phyloP scores from a whole-genome alignment of 2,797 vertebrate species.

The Acanthurus tractus region DNA sequence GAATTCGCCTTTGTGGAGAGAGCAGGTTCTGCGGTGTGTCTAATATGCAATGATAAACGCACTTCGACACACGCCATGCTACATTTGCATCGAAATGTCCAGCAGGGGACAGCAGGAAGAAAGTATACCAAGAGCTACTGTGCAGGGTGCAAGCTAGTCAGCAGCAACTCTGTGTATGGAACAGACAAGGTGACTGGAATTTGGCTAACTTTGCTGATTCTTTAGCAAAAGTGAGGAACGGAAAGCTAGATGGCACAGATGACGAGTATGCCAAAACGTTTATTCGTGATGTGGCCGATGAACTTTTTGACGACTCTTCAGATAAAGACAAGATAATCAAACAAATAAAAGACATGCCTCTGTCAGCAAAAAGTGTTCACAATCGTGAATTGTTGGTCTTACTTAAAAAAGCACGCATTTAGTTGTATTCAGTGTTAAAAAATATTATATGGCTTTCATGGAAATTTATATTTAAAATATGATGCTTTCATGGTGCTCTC shows the following conservation, averaged over 20 bases:
- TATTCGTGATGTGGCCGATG: neutral
- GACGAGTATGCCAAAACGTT: neutral
- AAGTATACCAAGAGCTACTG: neutral
- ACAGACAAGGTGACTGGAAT: neutral
- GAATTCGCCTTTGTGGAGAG: neutral
- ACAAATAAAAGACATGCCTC: constrained; percentile 55
- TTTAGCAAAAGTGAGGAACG: neutral
- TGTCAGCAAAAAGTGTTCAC: constrained; percentile 61
- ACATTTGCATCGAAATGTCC: too few species aligned
- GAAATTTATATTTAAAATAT: too few species aligned
- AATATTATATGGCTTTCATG: too few species aligned
- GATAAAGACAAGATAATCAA: constrained; percentile 63
- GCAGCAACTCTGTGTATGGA: neutral
- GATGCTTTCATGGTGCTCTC: too few species aligned
- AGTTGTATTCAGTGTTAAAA: too few species aligned
- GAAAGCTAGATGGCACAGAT: neutral
- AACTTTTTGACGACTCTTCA: constrained; percentile 53
- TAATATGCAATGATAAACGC: neutral
- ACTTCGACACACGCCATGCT: constrained; percentile 3
- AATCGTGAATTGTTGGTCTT: too few species aligned
- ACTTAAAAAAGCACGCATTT: too few species aligned
- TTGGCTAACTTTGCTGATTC: neutral
- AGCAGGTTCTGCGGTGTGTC: neutral
- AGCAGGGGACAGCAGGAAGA: neutral
- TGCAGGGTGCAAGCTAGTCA: neutral